Percentiles rank a stretch among this genome's conserved stretches.
Conservation (phyloP, 37 sponge, comb jelly and placozoan species). For the Spongilla lacustris region DNA sequence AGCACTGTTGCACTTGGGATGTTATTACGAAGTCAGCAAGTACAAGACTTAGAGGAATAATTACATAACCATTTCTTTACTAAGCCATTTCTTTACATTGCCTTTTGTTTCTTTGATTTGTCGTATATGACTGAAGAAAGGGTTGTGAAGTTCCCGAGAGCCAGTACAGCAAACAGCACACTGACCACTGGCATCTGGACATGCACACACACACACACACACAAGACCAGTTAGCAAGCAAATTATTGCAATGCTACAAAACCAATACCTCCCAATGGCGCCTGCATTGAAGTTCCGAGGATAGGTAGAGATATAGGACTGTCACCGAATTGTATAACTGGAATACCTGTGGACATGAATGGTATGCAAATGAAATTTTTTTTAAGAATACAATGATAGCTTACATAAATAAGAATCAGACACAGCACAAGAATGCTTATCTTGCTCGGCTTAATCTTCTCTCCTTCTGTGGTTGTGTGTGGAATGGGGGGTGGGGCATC, state of each 20-base stretch:
- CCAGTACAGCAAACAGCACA: constrained; percentile 48
- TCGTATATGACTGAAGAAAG: constrained; percentile 23
- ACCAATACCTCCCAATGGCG: constrained; percentile 48
- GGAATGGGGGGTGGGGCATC: too few relatives aligned
- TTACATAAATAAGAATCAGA: neutral
- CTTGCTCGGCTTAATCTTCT: too few relatives aligned
- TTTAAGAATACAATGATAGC: too few relatives aligned
- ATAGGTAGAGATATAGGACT: constrained; percentile 31
- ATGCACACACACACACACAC: too few relatives aligned
- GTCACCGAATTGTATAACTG: constrained; percentile 68
- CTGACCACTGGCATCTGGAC: constrained; percentile 39
- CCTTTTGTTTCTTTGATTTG: neutral
- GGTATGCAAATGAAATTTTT: neutral
- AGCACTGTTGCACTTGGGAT: too few relatives aligned
- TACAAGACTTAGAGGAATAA: too few relatives aligned
- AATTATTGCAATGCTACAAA: constrained; percentile 2
- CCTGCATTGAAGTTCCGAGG: constrained; percentile 19
- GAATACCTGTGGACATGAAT: constrained; percentile 55
- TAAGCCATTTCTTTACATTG: too few relatives aligned
- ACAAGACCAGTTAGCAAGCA: neutral
- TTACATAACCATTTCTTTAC: too few relatives aligned
- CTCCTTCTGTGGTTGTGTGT: too few relatives aligned
- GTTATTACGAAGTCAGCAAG: too few relatives aligned
- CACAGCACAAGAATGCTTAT: constrained; percentile 15
- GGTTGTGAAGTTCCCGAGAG: constrained; percentile 39